Evolutionary conservation across 2,113 vertebrate species (phyloP).

Genomic region (Percopsis transmontana): DNA sequence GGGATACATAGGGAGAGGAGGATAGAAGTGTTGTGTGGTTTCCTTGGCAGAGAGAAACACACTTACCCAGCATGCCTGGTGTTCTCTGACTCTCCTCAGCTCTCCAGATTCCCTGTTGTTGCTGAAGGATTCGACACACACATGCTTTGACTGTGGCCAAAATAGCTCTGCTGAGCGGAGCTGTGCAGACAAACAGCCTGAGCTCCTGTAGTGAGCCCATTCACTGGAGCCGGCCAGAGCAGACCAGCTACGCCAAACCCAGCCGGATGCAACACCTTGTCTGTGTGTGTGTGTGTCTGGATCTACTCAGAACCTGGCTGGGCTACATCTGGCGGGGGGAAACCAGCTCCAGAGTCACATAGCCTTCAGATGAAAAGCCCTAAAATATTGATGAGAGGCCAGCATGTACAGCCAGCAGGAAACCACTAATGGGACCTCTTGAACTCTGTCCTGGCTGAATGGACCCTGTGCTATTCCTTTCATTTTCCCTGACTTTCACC

Average conservation of each 20-base stretch:
- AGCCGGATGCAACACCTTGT: constrained; percentile 41
- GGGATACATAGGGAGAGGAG: constrained; percentile 45
- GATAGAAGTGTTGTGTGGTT: constrained; percentile 64
- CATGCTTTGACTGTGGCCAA: constrained; percentile 4
- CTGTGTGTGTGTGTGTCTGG: constrained; percentile 34
- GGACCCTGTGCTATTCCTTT: constrained; percentile 16
- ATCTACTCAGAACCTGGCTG: constrained; percentile 42
- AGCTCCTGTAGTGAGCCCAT: constrained; percentile 42
- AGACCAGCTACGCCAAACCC: constrained; percentile 21
- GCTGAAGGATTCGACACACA: constrained; percentile 15
- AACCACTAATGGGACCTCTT: constrained; percentile 49
- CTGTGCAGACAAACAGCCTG: constrained; percentile 56
- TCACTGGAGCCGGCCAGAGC: constrained; percentile 38
- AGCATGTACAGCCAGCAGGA: constrained; percentile 28
- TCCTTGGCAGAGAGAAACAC: constrained; percentile 50
- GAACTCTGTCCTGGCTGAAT: constrained; percentile 30
- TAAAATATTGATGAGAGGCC: constrained; percentile 66
- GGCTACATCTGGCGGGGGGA: constrained; percentile 25
- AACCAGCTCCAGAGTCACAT: constrained; percentile 42
- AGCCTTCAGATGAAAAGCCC: constrained; percentile 32
- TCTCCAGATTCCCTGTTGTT: constrained; percentile 42
- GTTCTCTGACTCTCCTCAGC: constrained; percentile 42
- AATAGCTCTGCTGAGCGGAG: constrained; percentile 3
- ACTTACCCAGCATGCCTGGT: constrained; percentile 51
- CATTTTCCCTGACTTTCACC: constrained; percentile 3